phyloP scores from a whole-genome alignment of 2,113 vertebrate species.

The Pithys albifrons region DNA sequence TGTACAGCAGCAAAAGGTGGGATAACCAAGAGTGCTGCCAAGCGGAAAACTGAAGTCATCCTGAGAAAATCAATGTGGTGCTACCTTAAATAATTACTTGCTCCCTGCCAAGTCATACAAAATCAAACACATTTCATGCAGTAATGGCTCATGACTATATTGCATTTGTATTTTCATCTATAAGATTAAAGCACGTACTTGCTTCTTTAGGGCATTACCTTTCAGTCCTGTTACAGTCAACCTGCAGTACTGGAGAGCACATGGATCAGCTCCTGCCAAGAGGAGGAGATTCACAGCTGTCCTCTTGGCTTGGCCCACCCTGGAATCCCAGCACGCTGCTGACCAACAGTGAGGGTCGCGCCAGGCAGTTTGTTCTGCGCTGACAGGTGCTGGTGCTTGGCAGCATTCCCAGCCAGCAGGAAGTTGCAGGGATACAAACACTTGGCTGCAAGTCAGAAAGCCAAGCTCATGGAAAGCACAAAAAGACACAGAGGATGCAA shows the following conservation, averaged over 20 bases:
- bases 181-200: not conserved
- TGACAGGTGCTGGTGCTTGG: not conserved
- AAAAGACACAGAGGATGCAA: not conserved
- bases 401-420: not conserved
- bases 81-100: not conserved
- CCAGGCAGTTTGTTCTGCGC: not conserved
- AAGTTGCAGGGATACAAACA: not conserved
- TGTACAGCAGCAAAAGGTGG: not conserved
- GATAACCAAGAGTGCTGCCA: not conserved
- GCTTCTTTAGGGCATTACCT: not conserved
- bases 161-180: not conserved
- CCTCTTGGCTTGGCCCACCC: not conserved
- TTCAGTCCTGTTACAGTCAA: not conserved
- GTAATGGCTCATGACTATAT: not conserved
- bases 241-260: not conserved
- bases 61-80: not conserved
- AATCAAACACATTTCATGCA: not conserved
- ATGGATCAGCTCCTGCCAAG: not conserved
- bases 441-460: slow-evolving; percentile 22
- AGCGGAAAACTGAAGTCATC: not conserved
- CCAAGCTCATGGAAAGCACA: not conserved
- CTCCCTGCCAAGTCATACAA: not conserved
- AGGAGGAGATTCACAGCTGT: not conserved
- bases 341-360: not conserved
- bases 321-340: not conserved